A percentile compares a stretch with the other conserved stretches of the same genome.
Evolutionary conservation across 2,888 invertebrate species (phyloP).

Genomic region (Scaptomyza cyrtandrae): DNA sequence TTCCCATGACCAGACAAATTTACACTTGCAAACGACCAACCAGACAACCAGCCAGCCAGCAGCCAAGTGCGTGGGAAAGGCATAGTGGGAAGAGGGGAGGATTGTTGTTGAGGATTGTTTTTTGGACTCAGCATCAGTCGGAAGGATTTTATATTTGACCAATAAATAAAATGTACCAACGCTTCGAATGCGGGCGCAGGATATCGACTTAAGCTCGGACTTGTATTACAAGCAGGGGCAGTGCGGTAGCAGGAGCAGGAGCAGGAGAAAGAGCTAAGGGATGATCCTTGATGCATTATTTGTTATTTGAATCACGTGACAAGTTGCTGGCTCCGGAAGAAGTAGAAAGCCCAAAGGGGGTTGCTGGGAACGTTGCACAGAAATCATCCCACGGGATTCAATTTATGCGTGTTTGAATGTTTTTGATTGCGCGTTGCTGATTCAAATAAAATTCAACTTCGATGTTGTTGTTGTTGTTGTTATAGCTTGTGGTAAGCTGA

Average conservation of each 20-base stretch:
- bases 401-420: slow-evolving; percentile 82
- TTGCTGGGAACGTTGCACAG: slow-evolving; percentile 63
- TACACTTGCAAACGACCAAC: slow-evolving; percentile 58
- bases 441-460: slow-evolving; percentile 71
- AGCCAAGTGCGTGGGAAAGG: slow-evolving; percentile 71
- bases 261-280: slow-evolving; percentile 66
- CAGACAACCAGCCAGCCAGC: slow-evolving; percentile 20
- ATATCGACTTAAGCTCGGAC: slow-evolving; percentile 31
- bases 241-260: slow-evolving; percentile 27
- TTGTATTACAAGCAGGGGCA: slow-evolving; percentile 46
- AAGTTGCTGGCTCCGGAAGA: slow-evolving; percentile 62
- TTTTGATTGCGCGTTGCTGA: slow-evolving; percentile 81
- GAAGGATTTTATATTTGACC: slow-evolving; percentile 39
- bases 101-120: slow-evolving; percentile 5
- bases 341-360: slow-evolving; percentile 25
- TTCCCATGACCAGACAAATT: slow-evolving; percentile 76
- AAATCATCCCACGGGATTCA: slow-evolving; percentile 83
- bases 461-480: slow-evolving; percentile 21
- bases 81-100: slow-evolving; percentile 17
- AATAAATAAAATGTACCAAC: slow-evolving; percentile 53
- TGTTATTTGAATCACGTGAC: slow-evolving; percentile 83
- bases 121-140: slow-evolving; percentile 3
- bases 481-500: slow-evolving; percentile 53
- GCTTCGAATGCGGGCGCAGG: slow-evolving; percentile 50
- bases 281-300: slow-evolving; percentile 77